Evolutionary conservation across 2,888 invertebrate species (phyloP), one percentile per base, ranked within the genome.

Genomic region (Drosophila putrida): DNA sequence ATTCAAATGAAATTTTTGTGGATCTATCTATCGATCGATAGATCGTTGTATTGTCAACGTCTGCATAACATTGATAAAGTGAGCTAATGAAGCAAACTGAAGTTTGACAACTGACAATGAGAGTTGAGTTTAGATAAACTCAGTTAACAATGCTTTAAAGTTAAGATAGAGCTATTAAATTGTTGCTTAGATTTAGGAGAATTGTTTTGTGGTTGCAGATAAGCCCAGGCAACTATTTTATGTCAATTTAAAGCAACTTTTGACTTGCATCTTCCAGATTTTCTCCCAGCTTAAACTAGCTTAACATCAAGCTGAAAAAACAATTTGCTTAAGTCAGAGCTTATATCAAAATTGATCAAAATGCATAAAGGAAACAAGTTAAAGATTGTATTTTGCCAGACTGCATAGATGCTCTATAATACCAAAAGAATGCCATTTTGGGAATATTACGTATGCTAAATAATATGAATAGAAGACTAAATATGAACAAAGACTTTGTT

Each of bases 311-410:
- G 65, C 25, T 27, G 61, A 71, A 67, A 60, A 73, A 67, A 55
- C 74, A 75, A 73, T 76, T 76, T 73, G 58, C 53, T 33, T 76
- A 77, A 76, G 65, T 61, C 58, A 47, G 9, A 62, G 80, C 82
- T 85, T 73, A 82, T 68, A 69, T 82, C 74, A 71, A 80, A 80
- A 78, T 67, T 82, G 78, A 82, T 83, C 67, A 80, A 76, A 46
- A 73, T 71, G 61, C 54, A 50, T 41, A 55, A 15, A 55, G 8
- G 20, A 20, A 57, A 33, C n/a, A 33, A 39, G 62, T 39, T 39
- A 13, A 25, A 6, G 1, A 20, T 2, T 20, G 6, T 1, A 2
- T 13, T 28, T 8, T 10, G 4, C 0, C 0, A 1, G 11, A 35
- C 43, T 28, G 20, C 1, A 11, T 0, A 51, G 9, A 20, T 57